Base-by-base conservation (phyloP, 2,888 invertebrate genomes). In the Lordiphosa fenestrarum region DNA sequence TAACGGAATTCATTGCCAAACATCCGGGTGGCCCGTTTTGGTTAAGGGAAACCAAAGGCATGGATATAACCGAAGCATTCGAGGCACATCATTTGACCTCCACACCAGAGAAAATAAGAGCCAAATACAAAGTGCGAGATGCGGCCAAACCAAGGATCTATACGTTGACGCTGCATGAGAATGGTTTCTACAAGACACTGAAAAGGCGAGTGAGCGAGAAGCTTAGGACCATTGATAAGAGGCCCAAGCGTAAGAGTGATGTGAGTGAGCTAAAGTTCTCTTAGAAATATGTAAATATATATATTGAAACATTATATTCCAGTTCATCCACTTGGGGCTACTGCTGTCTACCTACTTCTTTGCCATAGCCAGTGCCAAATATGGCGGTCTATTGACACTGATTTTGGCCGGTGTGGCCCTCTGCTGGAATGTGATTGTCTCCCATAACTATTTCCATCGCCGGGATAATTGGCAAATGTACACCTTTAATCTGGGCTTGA, bases 21-120 rank as follows among this genome's bases (percentile, higher is more conserved):
- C 98, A 98, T 91, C 98, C 98, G 0, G 97, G 97, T 35, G 96
- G 98, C 1, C 80, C 90, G 0, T 93, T 94, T 84, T 96, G 95
- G 95, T 83, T 96, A 49, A 89, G 90, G 35, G 89, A 93, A 44
- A 92, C 94, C 1, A 92, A 93, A 91, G 95, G 95, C 0, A 94
- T 93, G 1, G 95, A 96, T 75, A 94, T 95, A 57, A 95, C 95
- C 0, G 95, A 95, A 90, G 92, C 93, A 5, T 95, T 95, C 77
- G 94, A 95, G 90, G 88, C 91, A 0, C 94, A 95, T 86, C 95
- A 96, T 86, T 81, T 95, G 38, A 91, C 91, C 4, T 88, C 89
- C 1, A 88, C 89, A 1, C 92, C 93, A 0, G 91, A 92, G 73
- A 91, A 91, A 69, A 80, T 94, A 53, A 87, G 95, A 4, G 89